Evolutionary conservation across 2,113 vertebrate species (phyloP).

Genomic region (Pongo abelii): DNA sequence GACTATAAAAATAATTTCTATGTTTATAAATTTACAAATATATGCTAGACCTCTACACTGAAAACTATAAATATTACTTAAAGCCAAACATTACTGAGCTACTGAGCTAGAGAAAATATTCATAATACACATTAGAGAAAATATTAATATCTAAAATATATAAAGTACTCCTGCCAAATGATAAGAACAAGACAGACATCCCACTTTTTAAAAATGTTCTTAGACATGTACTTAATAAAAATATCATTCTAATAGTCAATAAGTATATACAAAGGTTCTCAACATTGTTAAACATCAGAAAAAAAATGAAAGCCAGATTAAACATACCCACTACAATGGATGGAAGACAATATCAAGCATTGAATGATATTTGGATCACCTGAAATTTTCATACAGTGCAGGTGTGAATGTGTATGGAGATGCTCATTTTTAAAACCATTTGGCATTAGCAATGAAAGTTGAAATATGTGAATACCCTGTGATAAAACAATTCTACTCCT

Average conservation of each 20-base stretch:
- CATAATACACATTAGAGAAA: background rate
- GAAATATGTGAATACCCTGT: background rate
- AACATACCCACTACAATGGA: background rate
- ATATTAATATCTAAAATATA: background rate
- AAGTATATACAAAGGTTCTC: background rate
- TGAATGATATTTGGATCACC: background rate
- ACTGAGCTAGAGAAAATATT: background rate
- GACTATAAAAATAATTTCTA: background rate
- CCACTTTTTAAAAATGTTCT: background rate
- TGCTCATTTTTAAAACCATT: background rate
- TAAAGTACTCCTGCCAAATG: background rate
- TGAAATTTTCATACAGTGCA: background rate
- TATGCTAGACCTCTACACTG: background rate
- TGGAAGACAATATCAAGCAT: background rate
- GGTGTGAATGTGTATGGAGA: background rate
- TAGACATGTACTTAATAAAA: background rate
- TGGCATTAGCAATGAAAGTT: background rate
- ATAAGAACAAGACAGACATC: background rate
- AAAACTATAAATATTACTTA: background rate
- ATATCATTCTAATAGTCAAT: background rate
- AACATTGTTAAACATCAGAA: background rate
- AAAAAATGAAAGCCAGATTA: slow-evolving; percentile 17
- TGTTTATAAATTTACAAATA: background rate
- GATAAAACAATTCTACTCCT: background rate
- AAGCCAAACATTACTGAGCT: background rate